Base-by-base conservation (phyloP, 2,113 vertebrate species). In the Nicator chloris region DNA sequence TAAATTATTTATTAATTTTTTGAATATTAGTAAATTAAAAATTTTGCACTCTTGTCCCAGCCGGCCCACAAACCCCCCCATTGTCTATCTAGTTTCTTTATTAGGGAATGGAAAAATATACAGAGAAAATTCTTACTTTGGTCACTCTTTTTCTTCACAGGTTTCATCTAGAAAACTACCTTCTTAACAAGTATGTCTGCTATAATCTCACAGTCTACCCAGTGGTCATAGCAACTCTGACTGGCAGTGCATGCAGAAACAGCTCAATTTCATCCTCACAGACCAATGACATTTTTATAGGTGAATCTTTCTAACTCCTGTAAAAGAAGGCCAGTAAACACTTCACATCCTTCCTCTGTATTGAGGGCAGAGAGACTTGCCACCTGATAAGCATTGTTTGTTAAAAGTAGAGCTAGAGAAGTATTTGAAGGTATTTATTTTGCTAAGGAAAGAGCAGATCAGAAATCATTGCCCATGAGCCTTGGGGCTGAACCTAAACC, bases 151-250 rank as follows among this genome's bases (percentile, higher is more conserved):
- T 40, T 95, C 60, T 94, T 72, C 68, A 23, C 93, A 98, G 98
- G 98, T 98, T 98, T 95, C 95, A 96, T 56, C 92, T 99, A 39
- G 98, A 99, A 96, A 98, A 98, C 95, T 98, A 98, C 88, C 40
- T 98, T 19, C 81, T 99, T 86, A 98, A 98, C 92, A 98, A 97
- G 19, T 98, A 98, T 65, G 98, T 98, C 75, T 94, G 97, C 13
- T 98, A 98, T 61, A 98, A 98, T 81, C 90, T 98, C 73, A 98
- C 97, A 1, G 63, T 98, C 22, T 98, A 98, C 82, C 97, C 98
- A 1, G 98, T 98, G 88, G 92, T 98, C 59, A 98, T 98, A 21
- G 88, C 96, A 90, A 98, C 97, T 92, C 97, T 98, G 83, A 66
- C 94, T 3, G 98, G 98, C 96, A 98, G 96, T 1, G 2, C 95